Base-by-base conservation (phyloP, 2,797 vertebrate genomes). In the Lepilemur ruficaudatus region DNA sequence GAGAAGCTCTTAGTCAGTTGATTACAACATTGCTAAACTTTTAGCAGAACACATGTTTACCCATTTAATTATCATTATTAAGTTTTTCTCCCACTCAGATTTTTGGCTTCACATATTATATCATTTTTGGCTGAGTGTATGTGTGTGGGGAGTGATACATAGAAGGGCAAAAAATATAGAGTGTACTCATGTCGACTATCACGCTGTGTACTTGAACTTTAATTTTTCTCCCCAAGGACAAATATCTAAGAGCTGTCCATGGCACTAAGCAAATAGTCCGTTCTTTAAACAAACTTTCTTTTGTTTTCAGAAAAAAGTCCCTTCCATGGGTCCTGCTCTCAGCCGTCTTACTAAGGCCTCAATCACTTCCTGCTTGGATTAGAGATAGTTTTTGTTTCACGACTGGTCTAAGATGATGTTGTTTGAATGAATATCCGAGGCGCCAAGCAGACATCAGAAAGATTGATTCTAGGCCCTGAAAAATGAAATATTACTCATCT, bases 341-440 rank as follows among this genome's bases (percentile, higher is more conserved):
- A 10, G 13, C 5, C 9, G 35, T 23, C 57, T 95, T 98, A 98
- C 82, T 98, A 97, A 97, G 61, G 23, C 48, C 41, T 95, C 95
- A 52, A 52, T 95, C 83, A 91, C 10, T 12, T 96, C 95, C 97
- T 87, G 96, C 97, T 97, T 97, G 96, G 91, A 63, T 95, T 69
- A 95, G 80, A 91, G 95, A 97, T 90, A 94, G 91, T 93, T 91
- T 93, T 84, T 80, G 9, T 50, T 97, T 95, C 70, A 89, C 5
- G 23, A 97, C 94, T 38, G 9, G 41, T 87, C 32, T 80, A n/a
- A 79, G 65, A 46, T 80, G 55, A 82, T 83, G 82, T 72, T 87
- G 89, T 91, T 57, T 70, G 80, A 78, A 94, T 67, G 80, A 78
- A 93, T 67, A 91, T 50, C 69, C n/a, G 43, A 94, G 80, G 69